Conservation (phyloP, 2,888 invertebrate species). For the Macaria notata region DNA sequence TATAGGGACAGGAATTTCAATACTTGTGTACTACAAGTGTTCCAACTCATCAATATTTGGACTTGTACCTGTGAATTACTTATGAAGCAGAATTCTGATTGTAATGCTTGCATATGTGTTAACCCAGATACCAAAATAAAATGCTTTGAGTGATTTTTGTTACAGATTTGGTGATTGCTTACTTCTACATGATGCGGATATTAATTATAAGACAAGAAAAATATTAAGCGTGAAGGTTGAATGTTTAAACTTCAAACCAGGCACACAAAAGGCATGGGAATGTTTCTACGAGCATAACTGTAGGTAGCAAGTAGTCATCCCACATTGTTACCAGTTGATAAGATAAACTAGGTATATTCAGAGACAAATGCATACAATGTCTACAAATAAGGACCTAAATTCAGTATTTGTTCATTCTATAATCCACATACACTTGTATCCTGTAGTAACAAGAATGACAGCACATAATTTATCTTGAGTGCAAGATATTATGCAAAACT, state of each 20-base stretch:
- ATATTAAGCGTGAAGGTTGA: not conserved
- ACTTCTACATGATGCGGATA: too few species aligned
- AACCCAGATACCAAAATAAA: slow-evolving; percentile 9
- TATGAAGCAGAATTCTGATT: not conserved
- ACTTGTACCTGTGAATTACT: not conserved
- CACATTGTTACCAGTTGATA: slow-evolving; percentile 3
- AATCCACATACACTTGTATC: too few species aligned
- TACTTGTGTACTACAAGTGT: too few species aligned
- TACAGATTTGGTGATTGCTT: not conserved
- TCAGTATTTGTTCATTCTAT: not conserved
- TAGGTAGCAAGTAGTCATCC: not conserved
- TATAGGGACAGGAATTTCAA: slow-evolving; percentile 8
- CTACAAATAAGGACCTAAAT: slow-evolving; percentile 1
- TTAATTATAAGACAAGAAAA: too few species aligned
- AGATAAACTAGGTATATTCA: slow-evolving; percentile 5
- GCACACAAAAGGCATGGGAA: too few species aligned
- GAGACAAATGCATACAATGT: slow-evolving; percentile 5
- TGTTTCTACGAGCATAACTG: too few species aligned
- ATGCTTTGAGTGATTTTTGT: not conserved
- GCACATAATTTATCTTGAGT: slow-evolving; percentile 7
- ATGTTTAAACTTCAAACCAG: too few species aligned
- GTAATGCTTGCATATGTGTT: slow-evolving; percentile 8
- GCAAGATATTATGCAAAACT: slow-evolving; percentile 11
- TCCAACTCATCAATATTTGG: not conserved
- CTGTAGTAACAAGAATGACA: too few species aligned